Conservation (phyloP, 2,797 vertebrate genomes). For the Poecilia gillii region DNA sequence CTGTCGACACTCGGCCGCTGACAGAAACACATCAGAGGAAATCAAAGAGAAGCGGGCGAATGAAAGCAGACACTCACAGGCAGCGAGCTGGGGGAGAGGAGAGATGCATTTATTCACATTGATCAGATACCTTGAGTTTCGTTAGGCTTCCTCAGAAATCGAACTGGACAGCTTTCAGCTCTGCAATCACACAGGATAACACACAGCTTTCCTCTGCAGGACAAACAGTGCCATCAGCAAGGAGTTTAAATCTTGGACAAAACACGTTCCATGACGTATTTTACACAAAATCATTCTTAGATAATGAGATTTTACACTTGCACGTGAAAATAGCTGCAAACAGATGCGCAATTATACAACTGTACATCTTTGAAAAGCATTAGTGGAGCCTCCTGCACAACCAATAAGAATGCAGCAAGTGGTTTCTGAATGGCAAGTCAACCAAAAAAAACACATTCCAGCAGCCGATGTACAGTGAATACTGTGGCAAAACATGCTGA, state of each 20-base stretch:
- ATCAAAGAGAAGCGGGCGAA: conserved; percentile 32
- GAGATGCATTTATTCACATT: conserved; percentile 9
- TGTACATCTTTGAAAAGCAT: no score
- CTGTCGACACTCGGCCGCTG: conserved; percentile 43
- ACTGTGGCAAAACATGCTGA: no score
- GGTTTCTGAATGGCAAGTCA: no score
- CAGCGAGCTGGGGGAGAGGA: not conserved
- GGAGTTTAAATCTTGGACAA: not conserved
- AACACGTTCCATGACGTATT: no score
- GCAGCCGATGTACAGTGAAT: no score
- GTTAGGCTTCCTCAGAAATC: not conserved
- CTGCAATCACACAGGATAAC: not conserved
- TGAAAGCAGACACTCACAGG: conserved; percentile 36
- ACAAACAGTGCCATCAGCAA: not conserved
- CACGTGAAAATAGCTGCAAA: no score
- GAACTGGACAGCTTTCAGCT: not conserved
- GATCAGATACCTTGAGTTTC: not conserved
- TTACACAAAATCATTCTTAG: no score
- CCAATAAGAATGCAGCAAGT: no score
- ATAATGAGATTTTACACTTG: no score
- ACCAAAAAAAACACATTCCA: no score
- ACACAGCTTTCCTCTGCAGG: not conserved
- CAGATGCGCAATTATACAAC: no score
- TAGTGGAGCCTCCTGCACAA: no score
- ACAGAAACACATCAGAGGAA: conserved; percentile 50